Conservation (phyloP, 2,888 invertebrate species). For the Phytoseiulus persimilis region DNA sequence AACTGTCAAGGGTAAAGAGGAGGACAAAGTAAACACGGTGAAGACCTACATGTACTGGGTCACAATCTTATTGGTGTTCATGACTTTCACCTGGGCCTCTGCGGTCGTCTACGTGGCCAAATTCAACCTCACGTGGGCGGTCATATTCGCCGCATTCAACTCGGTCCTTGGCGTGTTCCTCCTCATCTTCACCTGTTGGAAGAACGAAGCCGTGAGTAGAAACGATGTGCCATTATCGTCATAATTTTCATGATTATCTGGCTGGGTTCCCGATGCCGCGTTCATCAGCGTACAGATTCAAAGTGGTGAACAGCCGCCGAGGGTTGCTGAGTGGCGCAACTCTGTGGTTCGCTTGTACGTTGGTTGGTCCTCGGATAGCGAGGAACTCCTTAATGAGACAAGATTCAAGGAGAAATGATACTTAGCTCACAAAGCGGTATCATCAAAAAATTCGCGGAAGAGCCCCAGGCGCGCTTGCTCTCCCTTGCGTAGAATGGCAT, state of each 20-base stretch:
- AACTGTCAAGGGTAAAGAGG: conserved; percentile 74
- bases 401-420: not conserved
- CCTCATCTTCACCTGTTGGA: conserved; percentile 77
- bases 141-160: conserved; percentile 82
- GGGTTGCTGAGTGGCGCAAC: too few species aligned
- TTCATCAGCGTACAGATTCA: not conserved
- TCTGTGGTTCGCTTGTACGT: not conserved
- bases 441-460: not conserved
- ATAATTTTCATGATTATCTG: not conserved
- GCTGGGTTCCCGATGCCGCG: not conserved
- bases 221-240: not conserved
- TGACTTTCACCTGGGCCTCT: conserved; percentile 87
- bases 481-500: not conserved
- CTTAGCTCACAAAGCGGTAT: not conserved
- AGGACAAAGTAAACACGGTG: conserved; percentile 74
- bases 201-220: conserved; percentile 78
- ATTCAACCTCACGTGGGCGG: conserved; percentile 68
- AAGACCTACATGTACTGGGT: conserved; percentile 72
- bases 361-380: not conserved
- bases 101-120: conserved; percentile 82
- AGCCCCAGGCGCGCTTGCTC: not conserved
- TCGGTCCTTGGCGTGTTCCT: conserved; percentile 87
- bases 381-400: not conserved
- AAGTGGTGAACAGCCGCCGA: not conserved
- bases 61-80: conserved; percentile 72